Conservation (phyloP, 2,797 vertebrate species). For the Petrocephalus schoutedeni region DNA sequence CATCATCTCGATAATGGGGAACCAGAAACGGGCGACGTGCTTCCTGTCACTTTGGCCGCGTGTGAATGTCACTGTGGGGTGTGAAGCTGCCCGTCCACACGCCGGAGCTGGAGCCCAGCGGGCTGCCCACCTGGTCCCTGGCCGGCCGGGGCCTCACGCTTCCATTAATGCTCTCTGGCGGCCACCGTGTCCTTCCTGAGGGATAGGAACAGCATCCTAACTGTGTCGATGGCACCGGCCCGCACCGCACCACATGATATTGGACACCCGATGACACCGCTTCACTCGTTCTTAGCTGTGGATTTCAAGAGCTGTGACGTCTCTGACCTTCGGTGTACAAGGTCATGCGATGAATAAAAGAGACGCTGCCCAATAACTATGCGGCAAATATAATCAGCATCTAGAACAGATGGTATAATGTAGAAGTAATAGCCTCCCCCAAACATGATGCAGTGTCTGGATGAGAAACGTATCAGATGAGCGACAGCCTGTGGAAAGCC, state of each 20-base stretch:
- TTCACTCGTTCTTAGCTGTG: not conserved
- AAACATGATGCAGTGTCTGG: not conserved
- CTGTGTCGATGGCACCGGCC: not conserved
- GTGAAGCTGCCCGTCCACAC: not conserved
- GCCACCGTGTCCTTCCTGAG: not conserved
- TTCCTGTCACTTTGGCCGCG: not conserved
- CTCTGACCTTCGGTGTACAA: not conserved
- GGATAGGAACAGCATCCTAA: not conserved
- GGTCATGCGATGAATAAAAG: not conserved
- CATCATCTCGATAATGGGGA: not conserved
- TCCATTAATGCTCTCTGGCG: not conserved
- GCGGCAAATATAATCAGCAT: not conserved
- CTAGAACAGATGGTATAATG: conserved; percentile 3
- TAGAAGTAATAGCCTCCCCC: conserved; percentile 10
- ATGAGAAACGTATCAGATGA: not conserved
- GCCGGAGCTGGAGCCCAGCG: not conserved
- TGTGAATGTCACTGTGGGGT: not conserved
- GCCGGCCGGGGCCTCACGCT: not conserved
- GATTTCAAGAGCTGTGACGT: not conserved
- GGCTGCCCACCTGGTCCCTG: not conserved
- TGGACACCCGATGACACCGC: not conserved
- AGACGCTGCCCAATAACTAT: not conserved
- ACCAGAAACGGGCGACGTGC: not conserved
- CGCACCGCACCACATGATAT: not conserved
- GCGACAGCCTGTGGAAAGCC: not conserved